These are phyloP conservation scores for Watsonalla cultraria DNA, from an alignment of 2,888 invertebrate genomes.

Conservation along the genomic window DNA sequence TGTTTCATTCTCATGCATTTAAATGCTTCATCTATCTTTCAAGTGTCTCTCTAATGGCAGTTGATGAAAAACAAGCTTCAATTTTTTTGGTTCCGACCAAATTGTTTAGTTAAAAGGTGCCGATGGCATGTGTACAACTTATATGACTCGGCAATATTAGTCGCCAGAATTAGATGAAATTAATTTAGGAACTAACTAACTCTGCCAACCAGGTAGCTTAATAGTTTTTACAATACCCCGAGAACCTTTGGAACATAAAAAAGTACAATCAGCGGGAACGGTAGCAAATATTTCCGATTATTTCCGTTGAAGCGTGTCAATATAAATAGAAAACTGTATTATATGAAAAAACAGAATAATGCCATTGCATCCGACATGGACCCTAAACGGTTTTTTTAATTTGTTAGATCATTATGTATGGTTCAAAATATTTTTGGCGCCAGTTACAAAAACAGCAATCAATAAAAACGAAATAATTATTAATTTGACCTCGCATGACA, in stretches of 20 bases:
- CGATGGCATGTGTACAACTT: conserved; percentile 52
- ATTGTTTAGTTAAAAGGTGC: conserved; percentile 51
- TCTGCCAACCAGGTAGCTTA: conserved; percentile 55
- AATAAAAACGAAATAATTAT: not conserved
- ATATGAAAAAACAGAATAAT: conserved; percentile 42
- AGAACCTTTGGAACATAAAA: conserved; percentile 36
- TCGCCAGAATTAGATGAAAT: conserved; percentile 61
- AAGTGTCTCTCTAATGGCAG: conserved; percentile 66
- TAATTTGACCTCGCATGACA: too few relatives aligned
- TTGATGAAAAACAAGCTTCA: conserved; percentile 57
- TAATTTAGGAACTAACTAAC: conserved; percentile 62
- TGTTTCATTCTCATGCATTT: not conserved
- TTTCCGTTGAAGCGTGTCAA: conserved; percentile 57
- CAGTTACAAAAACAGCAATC: conserved; percentile 34
- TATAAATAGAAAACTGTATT: conserved; percentile 67
- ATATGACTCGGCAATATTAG: conserved; percentile 66
- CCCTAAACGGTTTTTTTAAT: conserved; percentile 31
- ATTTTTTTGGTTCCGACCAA: conserved; percentile 43
- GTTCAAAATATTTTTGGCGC: conserved; percentile 50
- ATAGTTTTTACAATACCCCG: conserved; percentile 32
- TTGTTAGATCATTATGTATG: conserved; percentile 25
- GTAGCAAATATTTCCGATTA: conserved; percentile 68
- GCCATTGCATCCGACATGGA: conserved; percentile 36
- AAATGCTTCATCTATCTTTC: conserved; percentile 55
- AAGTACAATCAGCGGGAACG: conserved; percentile 49